Evolutionary conservation across 2,888 invertebrate species (phyloP), one percentile per base, ranked within the genome.

Genomic region (Drosophila neonasuta): DNA sequence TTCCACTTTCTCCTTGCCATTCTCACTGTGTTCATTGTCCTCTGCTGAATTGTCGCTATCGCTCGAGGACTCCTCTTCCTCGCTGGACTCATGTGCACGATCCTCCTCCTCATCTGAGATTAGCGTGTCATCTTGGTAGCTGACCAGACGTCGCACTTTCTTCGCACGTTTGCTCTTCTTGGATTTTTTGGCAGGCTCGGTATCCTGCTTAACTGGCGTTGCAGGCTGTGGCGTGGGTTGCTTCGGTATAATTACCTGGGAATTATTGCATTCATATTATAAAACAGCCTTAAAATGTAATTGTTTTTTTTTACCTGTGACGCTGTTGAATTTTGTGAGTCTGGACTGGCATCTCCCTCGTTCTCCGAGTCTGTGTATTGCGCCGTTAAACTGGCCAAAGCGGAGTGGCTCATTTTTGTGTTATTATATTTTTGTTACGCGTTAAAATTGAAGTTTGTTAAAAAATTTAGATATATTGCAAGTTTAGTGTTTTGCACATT

Each of bases 311-410:
- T 58, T 54, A 90, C 91, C 83, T 89, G 77, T 1, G 90, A 82
- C 6, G 81, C 81, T 52, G 81, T 79, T 0, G 81, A 91, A 87
- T 59, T 92, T 90, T 86, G 92, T 84, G 82, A 91, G 45, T 89
- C 90, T 55, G 69, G 92, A 32, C 89, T 89, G 8, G 87, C 84
- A 11, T 88, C 89, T 80, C 96, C 96, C 90, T 97, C 97, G 55
- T 95, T 96, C 91, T 97, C 97, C 0, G 97, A 97, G 90, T 97
- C 97, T 1, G 97, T 97, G 90, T 97, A 97, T 45, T 96, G 96
- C 30, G 96, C 97, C 54, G 97, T 97, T 77, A 97, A 92, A 54
- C 96, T 96, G 62, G 96, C 96, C 89, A 97, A 92, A 41, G 96
- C 97, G 0, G 91, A 90, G 49, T 88, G 88, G 54, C 79, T 89